Percentiles rank a stretch among this genome's conserved stretches.
These are phyloP conservation scores for Thermophis baileyi DNA, from an alignment of 2,113 vertebrate species.

Conservation along the genomic window DNA sequence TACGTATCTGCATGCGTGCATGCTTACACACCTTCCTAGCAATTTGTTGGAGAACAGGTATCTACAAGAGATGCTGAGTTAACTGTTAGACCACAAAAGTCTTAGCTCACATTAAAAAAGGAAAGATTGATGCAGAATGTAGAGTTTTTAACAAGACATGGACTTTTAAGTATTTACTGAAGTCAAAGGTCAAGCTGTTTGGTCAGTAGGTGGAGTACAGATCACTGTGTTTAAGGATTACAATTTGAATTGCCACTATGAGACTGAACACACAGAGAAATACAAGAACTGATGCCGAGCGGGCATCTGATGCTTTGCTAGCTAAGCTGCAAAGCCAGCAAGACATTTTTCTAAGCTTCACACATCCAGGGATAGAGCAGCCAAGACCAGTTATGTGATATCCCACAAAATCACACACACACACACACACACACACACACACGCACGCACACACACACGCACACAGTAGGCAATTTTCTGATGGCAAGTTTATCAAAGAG, in stretches of 20 bases:
- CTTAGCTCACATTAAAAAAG: not conserved
- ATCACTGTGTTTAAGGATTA: not conserved
- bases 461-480: not conserved
- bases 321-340: not conserved
- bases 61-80: not conserved
- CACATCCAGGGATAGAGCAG: not conserved
- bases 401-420: not conserved
- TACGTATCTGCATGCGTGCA: not conserved
- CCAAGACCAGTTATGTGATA: not conserved
- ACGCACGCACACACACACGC: no score
- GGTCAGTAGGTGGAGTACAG: not conserved
- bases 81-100: not conserved
- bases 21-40: not conserved
- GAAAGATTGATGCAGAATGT: not conserved
- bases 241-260: not conserved
- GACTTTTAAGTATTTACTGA: not conserved
- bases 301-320: not conserved
- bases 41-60: not conserved
- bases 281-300: not conserved
- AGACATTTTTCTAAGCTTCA: not conserved
- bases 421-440: no score
- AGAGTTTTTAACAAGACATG: not conserved
- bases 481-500: not conserved
- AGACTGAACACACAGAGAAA: not conserved
- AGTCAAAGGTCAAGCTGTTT: not conserved